These are phyloP conservation scores for Bubo bubo DNA, from an alignment of 2,113 vertebrate genomes.

Conservation along the genomic window DNA sequence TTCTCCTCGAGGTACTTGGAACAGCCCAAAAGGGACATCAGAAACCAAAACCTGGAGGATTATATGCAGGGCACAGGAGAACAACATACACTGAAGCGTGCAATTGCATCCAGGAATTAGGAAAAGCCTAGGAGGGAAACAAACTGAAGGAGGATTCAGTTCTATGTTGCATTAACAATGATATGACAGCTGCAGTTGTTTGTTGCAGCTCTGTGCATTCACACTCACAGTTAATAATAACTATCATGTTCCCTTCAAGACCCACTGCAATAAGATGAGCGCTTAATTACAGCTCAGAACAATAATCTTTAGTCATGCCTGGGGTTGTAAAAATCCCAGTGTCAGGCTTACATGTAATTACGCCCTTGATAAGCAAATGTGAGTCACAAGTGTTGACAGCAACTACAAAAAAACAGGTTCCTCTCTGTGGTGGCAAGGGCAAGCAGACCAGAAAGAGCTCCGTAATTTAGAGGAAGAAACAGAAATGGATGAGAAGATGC, in stretches of 20 bases:
- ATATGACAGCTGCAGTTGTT: not conserved
- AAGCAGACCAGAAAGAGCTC: not conserved
- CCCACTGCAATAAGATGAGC: slow-evolving; percentile 5
- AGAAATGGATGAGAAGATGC: not conserved
- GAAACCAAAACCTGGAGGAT: not conserved
- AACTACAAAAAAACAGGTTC: not conserved
- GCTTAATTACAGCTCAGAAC: slow-evolving; percentile 47
- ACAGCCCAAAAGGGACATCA: not conserved
- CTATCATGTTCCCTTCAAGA: slow-evolving; percentile 33
- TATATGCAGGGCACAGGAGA: not conserved
- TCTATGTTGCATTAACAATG: not conserved
- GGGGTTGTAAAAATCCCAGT: not conserved
- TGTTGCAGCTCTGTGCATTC: not conserved
- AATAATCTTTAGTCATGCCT: slow-evolving; percentile 16
- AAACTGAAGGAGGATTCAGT: not conserved
- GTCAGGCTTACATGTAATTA: not conserved
- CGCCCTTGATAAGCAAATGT: not conserved
- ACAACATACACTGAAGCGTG: not conserved
- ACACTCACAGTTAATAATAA: slow-evolving; percentile 51
- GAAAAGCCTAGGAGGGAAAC: not conserved
- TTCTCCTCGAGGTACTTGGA: not conserved
- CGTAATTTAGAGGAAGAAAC: not conserved
- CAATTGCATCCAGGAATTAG: not conserved
- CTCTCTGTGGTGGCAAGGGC: not conserved
- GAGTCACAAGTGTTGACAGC: not conserved